phyloP scores from a whole-genome alignment of 1,140 invertebrate species.

The Cryptotermes secundus region DNA sequence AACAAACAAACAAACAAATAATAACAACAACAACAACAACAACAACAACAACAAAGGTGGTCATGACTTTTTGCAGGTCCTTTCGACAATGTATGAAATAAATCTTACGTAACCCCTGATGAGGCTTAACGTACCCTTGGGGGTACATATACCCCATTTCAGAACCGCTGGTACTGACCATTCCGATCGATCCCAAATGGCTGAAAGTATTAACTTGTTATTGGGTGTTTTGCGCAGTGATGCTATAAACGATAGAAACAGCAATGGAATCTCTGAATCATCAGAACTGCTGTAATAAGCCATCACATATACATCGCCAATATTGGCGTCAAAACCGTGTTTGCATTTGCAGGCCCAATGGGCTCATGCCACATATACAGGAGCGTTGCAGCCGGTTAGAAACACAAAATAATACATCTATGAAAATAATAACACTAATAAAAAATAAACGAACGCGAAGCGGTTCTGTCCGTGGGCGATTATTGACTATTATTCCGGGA shows the following conservation, averaged over 20 bases:
- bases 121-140: no score
- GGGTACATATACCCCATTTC: no score
- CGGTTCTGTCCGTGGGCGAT: background rate
- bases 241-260: background rate
- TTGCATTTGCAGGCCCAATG: background rate
- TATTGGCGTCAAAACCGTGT: background rate
- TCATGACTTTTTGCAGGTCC: no score
- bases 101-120: no score
- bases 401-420: background rate
- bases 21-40: no score
- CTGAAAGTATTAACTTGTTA: background rate
- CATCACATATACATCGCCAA: background rate
- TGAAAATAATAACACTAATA: background rate
- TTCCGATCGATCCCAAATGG: background rate
- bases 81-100: no score
- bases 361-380: background rate
- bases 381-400: background rate
- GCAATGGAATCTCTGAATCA: background rate
- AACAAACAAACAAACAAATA: no score
- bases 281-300: background rate
- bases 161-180: no score
- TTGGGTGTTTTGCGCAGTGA: background rate
- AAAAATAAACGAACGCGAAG: background rate
- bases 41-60: no score
- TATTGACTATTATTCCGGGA: background rate